Percentiles rank a stretch among this genome's conserved stretches.
phyloP scores from a whole-genome alignment of 1,140 invertebrate species.

The Mylabris phalerata region DNA sequence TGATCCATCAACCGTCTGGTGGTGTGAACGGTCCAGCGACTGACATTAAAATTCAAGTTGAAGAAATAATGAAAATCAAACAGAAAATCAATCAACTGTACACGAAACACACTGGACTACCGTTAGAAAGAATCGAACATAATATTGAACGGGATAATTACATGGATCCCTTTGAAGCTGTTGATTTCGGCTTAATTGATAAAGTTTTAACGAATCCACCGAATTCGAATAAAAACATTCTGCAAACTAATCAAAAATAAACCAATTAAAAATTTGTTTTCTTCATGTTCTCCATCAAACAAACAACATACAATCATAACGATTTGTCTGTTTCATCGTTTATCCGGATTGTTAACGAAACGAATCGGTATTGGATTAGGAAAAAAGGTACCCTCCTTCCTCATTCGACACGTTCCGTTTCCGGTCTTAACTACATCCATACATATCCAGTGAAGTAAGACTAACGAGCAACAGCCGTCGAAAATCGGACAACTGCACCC shows the following conservation, averaged over 20 bases:
- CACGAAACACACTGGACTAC: constrained; percentile 86
- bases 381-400: neutral
- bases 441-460: constrained; percentile 17
- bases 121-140: constrained; percentile 66
- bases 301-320: neutral
- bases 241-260: no score
- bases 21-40: constrained; percentile 91
- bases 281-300: neutral
- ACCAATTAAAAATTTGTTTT: neutral
- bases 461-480: constrained; percentile 16
- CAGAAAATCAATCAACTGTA: constrained; percentile 85
- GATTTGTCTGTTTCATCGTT: no score
- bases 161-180: constrained; percentile 84
- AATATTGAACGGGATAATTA: constrained; percentile 93
- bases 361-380: neutral
- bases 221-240: constrained; percentile 2
- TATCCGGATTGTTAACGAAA: neutral
- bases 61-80: constrained; percentile 93
- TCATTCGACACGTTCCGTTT: constrained; percentile 12
- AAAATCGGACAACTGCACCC: constrained; percentile 2
- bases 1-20: constrained; percentile 98
- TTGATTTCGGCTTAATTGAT: constrained; percentile 92
- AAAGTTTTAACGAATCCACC: constrained; percentile 65
- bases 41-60: constrained; percentile 95
- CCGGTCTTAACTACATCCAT: constrained; percentile 19